A percentile compares a stretch with the other conserved stretches of the same genome.
These are phyloP conservation scores for Elaphurus davidianus DNA, from an alignment of 2,113 vertebrate species.

Conservation along the genomic window DNA sequence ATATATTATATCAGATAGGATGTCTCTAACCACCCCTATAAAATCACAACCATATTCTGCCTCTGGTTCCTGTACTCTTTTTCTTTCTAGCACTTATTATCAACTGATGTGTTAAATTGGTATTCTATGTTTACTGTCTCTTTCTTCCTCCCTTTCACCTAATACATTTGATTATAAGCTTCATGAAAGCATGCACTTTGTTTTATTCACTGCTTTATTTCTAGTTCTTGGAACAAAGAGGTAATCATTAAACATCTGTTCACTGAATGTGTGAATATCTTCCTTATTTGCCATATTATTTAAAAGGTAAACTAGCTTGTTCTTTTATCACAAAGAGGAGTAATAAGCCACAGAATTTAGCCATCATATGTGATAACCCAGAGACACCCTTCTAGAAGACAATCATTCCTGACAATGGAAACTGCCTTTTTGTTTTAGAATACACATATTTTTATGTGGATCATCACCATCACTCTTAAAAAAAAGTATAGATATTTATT, in stretches of 20 bases:
- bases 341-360: not conserved
- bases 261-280: not conserved
- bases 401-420: not conserved
- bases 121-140: not conserved
- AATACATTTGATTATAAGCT: not conserved
- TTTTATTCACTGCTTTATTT: not conserved
- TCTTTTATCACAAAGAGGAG: not conserved
- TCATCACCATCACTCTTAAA: not conserved
- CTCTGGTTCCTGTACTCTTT: not conserved
- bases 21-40: not conserved
- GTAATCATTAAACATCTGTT: not conserved
- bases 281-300: not conserved
- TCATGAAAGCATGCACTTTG: not conserved
- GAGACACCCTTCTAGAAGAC: not conserved
- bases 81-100: not conserved
- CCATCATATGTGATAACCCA: not conserved
- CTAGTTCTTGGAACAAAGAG: not conserved
- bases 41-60: not conserved
- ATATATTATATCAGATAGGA: not conserved
- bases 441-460: not conserved
- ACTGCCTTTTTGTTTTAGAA: conserved; percentile 18
- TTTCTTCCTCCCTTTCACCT: not conserved
- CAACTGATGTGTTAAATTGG: not conserved
- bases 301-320: not conserved
- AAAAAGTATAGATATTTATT: not conserved